Base-by-base conservation (phyloP, 2,888 invertebrate species). In the Campoletis raptor region DNA sequence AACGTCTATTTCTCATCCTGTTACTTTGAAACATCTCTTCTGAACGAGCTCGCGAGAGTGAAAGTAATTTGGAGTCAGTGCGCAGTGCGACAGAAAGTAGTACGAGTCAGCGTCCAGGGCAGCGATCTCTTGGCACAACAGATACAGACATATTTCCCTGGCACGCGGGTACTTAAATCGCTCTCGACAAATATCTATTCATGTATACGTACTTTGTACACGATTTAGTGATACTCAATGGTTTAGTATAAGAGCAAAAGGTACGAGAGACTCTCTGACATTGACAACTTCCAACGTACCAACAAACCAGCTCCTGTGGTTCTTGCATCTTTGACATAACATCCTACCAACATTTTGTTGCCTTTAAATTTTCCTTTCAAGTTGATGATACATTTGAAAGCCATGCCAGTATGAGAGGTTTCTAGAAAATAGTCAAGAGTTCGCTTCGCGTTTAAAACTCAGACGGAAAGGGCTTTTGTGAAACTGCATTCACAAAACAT, bases 81-180 rank as follows among this genome's bases (percentile, higher is more conserved):
- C 79, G 79, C 82, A 80, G 45, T 85, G 82, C 82, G 82, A 85
- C 82, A 70, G 36, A 79, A 83, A 85, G 79, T 82, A 82, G 76
- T 73, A 37, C 54, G 54, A 73, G 10, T 36, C 73, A 37, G 54
- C 12, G 76, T 76, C 64, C 70, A 15, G 54, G 80, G 10, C 61
- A 80, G 61, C 54, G 54, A 10, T 40, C 36, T 36, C 30, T n/a
- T 36, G 30, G 12, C n/a, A 12, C 54, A 40, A 18, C 18, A 40
- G 37, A 54, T 48, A 57, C 40, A 21, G n/a, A 42, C 9, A 67
- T 40, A 24, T 57, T 9, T 24, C 24, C 2, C 12, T 24, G 10
- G 10, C 24, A 10, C 12, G 21, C 9, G 57, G 21, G 12, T 21
- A 10, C 21, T 37, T 48, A 72, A 48, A 54, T 21, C 36, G n/a